Evolutionary conservation across 2,113 vertebrate genomes (phyloP).

Genomic region (Lophochroa leadbeateri): DNA sequence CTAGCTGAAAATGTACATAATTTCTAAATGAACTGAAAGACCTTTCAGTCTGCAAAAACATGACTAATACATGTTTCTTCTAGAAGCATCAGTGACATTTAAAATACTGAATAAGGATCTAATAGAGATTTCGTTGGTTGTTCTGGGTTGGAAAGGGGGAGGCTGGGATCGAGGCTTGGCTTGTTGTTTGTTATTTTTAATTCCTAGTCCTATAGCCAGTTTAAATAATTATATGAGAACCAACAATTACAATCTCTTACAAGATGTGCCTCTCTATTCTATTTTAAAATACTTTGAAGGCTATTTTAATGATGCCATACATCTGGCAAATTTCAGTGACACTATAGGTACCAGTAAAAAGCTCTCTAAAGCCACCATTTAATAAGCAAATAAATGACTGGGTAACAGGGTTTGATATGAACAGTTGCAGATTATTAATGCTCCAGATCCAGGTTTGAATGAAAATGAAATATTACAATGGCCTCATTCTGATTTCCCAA

Average conservation of each 20-base stretch:
- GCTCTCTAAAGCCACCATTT: background rate
- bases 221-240: background rate
- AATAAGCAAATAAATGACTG: background rate
- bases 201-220: background rate
- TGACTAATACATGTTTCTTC: background rate
- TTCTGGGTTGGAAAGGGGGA: rapidly evolving
- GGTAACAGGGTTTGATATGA: background rate
- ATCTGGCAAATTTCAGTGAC: background rate
- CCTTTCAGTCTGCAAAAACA: background rate
- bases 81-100: background rate
- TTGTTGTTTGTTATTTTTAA: background rate
- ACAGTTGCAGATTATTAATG: background rate
- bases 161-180: too few relatives aligned
- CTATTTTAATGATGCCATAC: background rate
- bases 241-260: background rate
- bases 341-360: background rate
- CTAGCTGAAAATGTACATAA: background rate
- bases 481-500: background rate
- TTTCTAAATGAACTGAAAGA: background rate
- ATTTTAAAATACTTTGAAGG: background rate
- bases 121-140: background rate
- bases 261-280: background rate
- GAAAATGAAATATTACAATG: background rate
- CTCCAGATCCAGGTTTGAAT: background rate
- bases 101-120: background rate